Conservation (phyloP, 2,113 vertebrate species). For the Gila orcuttii region DNA sequence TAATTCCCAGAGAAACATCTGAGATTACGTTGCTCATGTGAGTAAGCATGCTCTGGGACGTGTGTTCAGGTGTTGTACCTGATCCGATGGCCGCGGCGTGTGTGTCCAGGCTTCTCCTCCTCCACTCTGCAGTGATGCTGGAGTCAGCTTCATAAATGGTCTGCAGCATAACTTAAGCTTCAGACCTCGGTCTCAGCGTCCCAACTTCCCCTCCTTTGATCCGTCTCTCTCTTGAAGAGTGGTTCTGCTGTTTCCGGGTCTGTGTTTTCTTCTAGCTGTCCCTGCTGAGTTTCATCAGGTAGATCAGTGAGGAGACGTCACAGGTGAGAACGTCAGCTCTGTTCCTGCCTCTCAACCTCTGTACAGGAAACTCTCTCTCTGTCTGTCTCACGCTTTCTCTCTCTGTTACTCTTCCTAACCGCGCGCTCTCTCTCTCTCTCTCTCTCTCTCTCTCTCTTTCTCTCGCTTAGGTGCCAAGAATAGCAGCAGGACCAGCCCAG, state of each 20-base stretch:
- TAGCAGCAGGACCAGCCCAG: slow-evolving; percentile 62
- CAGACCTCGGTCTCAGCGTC: slow-evolving; percentile 8
- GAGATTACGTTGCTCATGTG: neutral
- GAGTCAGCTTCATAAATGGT: slow-evolving; percentile 59
- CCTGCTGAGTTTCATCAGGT: neutral
- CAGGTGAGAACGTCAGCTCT: slow-evolving; percentile 16
- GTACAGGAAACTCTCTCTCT: slow-evolving; percentile 14
- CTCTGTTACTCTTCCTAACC: slow-evolving; percentile 42
- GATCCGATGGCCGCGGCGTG: slow-evolving; percentile 38
- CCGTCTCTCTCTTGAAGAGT: neutral
- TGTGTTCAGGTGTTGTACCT: slow-evolving; percentile 40
- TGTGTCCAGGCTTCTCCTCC: slow-evolving; percentile 56
- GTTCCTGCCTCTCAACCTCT: slow-evolving; percentile 28
- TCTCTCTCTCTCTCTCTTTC: slow-evolving; percentile 41
- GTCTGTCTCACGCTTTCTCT: slow-evolving; percentile 45
- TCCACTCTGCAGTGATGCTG: slow-evolving; percentile 59
- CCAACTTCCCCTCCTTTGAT: neutral
- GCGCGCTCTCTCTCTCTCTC: slow-evolving; percentile 23
- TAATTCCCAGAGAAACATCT: neutral
- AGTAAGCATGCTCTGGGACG: no score
- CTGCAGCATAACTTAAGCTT: slow-evolving; percentile 54
- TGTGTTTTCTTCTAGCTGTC: neutral
- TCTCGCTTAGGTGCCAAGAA: slow-evolving; percentile 58
- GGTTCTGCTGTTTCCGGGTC: no score
- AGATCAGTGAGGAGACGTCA: neutral